A percentile compares a stretch with the other conserved stretches of the same genome.
Conservation (phyloP, 1,140 invertebrate genomes). For the Eupeodes corollae region DNA sequence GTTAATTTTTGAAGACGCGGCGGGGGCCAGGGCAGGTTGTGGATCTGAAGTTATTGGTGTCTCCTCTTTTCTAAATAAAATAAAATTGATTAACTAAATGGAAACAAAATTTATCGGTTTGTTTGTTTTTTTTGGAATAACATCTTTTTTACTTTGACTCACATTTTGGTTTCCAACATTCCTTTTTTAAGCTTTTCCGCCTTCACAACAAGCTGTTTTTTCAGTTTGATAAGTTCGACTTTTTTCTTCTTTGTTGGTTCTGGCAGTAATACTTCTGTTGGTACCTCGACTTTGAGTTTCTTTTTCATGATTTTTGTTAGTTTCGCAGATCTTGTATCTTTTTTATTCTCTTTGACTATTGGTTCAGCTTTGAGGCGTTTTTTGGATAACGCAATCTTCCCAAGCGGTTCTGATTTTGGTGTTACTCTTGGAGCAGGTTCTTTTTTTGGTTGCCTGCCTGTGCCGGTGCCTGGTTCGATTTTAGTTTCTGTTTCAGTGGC, state of each 20-base stretch:
- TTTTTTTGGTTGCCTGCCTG: too few relatives aligned
- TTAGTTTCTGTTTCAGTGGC: too few relatives aligned
- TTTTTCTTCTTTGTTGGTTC: too few relatives aligned
- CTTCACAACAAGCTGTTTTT: slow-evolving; percentile 1
- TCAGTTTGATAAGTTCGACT: too few relatives aligned
- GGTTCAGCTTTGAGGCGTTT: background rate
- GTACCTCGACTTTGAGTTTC: too few relatives aligned
- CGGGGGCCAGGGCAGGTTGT: slow-evolving; percentile 8
- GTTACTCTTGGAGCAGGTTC: too few relatives aligned
- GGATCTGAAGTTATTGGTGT: slow-evolving; percentile 4
- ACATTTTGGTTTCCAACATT: slow-evolving; percentile 6
- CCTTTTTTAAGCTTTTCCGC: slow-evolving; percentile 19
- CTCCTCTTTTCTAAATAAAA: slow-evolving; percentile 20
- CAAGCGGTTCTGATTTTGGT: too few relatives aligned
- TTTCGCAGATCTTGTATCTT: background rate
- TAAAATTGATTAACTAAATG: background rate
- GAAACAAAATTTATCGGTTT: too few relatives aligned
- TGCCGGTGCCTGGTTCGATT: background rate
- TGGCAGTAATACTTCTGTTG: too few relatives aligned
- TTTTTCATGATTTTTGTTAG: too few relatives aligned
- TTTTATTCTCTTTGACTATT: background rate
- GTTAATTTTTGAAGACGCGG: background rate
- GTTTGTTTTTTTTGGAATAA: too few relatives aligned
- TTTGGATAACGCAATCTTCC: background rate
- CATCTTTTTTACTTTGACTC: too few relatives aligned